Evolutionary conservation across 1,140 invertebrate genomes (phyloP), one percentile per base, ranked within the genome.

Genomic region (Babylonia areolata): DNA sequence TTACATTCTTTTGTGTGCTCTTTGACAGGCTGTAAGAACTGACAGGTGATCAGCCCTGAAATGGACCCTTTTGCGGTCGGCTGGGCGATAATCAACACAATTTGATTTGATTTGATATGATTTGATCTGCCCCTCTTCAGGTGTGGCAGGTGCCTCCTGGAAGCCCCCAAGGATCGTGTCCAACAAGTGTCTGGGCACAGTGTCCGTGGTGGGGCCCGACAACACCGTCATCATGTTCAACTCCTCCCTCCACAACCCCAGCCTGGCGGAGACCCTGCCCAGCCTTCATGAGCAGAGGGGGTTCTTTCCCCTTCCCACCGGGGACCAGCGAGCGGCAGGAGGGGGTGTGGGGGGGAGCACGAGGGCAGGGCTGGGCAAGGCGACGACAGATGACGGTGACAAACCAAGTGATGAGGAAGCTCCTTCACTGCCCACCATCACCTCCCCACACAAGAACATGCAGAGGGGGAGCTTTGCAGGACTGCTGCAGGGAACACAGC

Each of bases 131-230:
- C n/a, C n/a, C n/a, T n/a, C n/a, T n/a, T n/a, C n/a, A n/a, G n/a
- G n/a, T n/a, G n/a, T n/a, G 46, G 64, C 64, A 9, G 64, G 15
- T 23, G 28, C 64, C 15, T 9, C n/a, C 58, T 42, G 31, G 39
- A 58, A 40, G 15, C n/a, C 46, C 35, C 69, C 40, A 11, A 39
- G 35, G 42, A 80, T 69, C 58, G n/a, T 69, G 54, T 9, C 37
- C 33, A 73, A 33, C 33, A 75, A 39, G 31, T 40, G 71, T 5
- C 31, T 12, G 31, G 58, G 75, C 78, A 80, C 82, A 84, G 82
- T 71, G 86, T 87, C 39, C 81, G 86, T 86, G 81, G 79, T 39
- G 73, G 82, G 69, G 46, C 75, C 46, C 81, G 86, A 75, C 86
- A 89, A 64, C 37, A 58, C 51, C 80, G 71, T 73, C 64, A 73